phyloP scores from a whole-genome alignment of 2,113 vertebrate genomes.

The Suricata suricatta region DNA sequence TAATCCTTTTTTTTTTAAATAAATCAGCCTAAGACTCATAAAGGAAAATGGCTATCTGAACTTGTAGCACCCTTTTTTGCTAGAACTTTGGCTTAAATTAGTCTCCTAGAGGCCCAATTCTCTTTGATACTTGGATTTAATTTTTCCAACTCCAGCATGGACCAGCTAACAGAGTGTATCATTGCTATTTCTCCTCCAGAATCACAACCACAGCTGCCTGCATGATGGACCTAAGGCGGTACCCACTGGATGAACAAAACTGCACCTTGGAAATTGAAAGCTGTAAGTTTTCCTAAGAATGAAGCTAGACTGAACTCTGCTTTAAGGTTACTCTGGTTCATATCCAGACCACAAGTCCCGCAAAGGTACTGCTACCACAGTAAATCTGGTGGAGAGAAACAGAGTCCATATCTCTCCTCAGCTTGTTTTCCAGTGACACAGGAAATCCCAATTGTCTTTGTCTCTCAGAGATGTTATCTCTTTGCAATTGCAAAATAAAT shows the following conservation, averaged over 20 bases:
- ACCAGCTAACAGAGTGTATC: background rate
- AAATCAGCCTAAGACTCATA: background rate
- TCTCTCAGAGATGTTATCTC: constrained; percentile 43
- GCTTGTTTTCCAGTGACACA: background rate
- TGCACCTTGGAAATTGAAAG: constrained; percentile 98
- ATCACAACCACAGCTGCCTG: constrained; percentile 98
- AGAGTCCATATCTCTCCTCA: background rate
- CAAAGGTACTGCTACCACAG: background rate
- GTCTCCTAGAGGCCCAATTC: background rate
- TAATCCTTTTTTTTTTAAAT: background rate
- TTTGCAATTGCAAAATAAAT: constrained; percentile 63
- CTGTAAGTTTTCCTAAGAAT: constrained; percentile 90
- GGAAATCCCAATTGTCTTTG: constrained; percentile 50
- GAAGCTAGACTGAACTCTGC: background rate
- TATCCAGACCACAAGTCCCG: background rate
- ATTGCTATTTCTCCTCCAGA: constrained; percentile 83
- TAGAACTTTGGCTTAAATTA: background rate
- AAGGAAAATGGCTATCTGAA: background rate
- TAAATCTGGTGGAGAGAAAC: background rate
- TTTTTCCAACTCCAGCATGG: background rate
- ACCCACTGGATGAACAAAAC: constrained; percentile 97
- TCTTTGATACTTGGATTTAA: background rate
- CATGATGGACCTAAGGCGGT: constrained; percentile 97
- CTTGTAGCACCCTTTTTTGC: background rate
- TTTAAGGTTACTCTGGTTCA: background rate